These are phyloP conservation scores for Myioborus miniatus DNA, from an alignment of 2,797 vertebrate species.

Conservation along the genomic window DNA sequence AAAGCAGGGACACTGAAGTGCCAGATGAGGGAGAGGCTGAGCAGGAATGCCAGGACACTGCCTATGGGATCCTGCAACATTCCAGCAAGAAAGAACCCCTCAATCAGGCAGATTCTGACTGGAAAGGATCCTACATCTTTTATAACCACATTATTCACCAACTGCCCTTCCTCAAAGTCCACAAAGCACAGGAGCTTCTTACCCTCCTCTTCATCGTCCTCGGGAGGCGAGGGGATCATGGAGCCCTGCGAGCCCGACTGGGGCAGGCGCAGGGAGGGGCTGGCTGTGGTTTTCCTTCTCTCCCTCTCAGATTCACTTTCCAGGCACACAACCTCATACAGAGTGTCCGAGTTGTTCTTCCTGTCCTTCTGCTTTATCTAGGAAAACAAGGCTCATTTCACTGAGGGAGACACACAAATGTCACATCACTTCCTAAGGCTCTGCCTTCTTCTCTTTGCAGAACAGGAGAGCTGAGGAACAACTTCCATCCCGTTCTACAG, in stretches of 20 bases:
- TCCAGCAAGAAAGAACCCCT: background rate
- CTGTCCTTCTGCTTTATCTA: conserved; percentile 93
- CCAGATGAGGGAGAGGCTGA: background rate
- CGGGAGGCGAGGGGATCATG: conserved; percentile 91
- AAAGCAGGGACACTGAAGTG: background rate
- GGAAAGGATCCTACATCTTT: background rate
- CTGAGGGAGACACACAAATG: background rate
- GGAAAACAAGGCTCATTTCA: background rate
- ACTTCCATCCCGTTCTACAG: fast-evolving
- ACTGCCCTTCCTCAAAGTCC: background rate
- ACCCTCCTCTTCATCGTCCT: conserved; percentile 99
- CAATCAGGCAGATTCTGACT: background rate
- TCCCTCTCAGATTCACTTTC: conserved; percentile 95
- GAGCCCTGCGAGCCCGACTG: conserved; percentile 83
- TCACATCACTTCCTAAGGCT: background rate
- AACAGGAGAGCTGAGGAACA: background rate
- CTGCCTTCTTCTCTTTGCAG: background rate
- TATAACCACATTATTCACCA: background rate
- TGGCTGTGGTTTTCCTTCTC: conserved; percentile 94
- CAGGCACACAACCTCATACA: conserved; percentile 95
- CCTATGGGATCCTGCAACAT: background rate
- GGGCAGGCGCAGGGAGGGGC: conserved; percentile 84
- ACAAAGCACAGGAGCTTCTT: conserved; percentile 3
- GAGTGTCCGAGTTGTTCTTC: conserved; percentile 90
- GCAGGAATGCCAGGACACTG: background rate